phyloP scores from a whole-genome alignment of 2,113 vertebrate genomes.

The Engraulis encrasicolus region DNA sequence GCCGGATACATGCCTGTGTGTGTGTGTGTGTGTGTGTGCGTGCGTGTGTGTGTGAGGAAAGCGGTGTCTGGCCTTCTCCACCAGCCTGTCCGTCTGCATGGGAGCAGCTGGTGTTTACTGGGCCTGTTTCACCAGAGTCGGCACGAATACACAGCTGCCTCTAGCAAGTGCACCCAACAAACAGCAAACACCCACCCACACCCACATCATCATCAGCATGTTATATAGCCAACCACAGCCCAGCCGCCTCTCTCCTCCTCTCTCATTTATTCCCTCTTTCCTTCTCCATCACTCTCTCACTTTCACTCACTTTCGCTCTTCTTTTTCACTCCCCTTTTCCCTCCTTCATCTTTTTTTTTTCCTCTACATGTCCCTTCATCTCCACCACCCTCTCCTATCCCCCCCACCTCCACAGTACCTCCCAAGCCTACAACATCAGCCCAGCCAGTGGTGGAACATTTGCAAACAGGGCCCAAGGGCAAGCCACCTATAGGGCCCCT shows the following conservation, averaged over 20 bases:
- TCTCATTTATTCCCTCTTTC: not conserved
- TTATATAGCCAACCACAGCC: not conserved
- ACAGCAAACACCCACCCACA: not conserved
- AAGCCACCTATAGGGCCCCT: too few relatives aligned
- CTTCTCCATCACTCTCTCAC: not conserved
- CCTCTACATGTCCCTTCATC: too few relatives aligned
- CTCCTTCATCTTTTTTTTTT: too few relatives aligned
- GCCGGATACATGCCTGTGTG: not conserved
- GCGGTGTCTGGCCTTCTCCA: not conserved
- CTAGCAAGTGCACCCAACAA: not conserved
- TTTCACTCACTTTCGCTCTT: too few relatives aligned
- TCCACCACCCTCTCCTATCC: too few relatives aligned
- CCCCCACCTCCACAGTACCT: too few relatives aligned
- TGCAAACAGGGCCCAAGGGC: too few relatives aligned
- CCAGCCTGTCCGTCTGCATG: not conserved
- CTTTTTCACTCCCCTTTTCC: too few relatives aligned
- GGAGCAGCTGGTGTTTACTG: conserved; percentile 59
- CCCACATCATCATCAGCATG: conserved; percentile 32
- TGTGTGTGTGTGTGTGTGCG: not conserved
- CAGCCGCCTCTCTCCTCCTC: conserved; percentile 18
- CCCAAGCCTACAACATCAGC: too few relatives aligned
- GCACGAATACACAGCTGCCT: conserved; percentile 53
- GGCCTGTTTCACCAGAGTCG: conserved; percentile 35
- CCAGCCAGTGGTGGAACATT: too few relatives aligned
- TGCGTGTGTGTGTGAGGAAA: not conserved